A percentile compares a stretch with the other conserved stretches of the same genome.
Conservation (phyloP, 2,797 vertebrate species). For the Poliocrania exsul region DNA sequence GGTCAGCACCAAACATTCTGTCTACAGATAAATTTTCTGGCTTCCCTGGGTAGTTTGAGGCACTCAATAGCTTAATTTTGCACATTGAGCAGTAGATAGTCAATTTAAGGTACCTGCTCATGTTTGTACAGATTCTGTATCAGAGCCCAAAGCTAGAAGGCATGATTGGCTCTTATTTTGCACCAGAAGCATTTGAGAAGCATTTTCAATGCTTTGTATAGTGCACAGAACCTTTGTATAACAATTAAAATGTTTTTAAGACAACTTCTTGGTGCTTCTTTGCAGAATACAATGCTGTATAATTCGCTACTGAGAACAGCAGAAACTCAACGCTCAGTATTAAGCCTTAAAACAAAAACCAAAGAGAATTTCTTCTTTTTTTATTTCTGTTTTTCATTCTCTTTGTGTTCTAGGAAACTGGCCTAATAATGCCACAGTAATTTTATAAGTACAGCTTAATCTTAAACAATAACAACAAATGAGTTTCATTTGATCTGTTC, state of each 20-base stretch:
- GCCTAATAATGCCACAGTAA: conserved; percentile 50
- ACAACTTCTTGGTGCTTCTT: not conserved
- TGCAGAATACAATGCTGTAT: not conserved
- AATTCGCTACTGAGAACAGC: not conserved
- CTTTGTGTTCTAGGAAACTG: conserved; percentile 48
- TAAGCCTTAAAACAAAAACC: conserved; percentile 5
- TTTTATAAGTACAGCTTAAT: conserved; percentile 71
- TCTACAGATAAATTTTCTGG: not conserved
- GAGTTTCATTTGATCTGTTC: conserved; percentile 72
- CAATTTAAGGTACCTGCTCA: not conserved
- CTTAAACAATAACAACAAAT: conserved; percentile 74
- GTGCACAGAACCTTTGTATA: not conserved
- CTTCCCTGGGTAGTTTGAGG: not conserved
- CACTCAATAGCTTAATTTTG: not conserved
- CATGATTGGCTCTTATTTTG: not conserved
- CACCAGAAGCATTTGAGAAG: not conserved
- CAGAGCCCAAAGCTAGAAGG: not conserved
- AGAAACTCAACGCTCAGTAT: conserved; percentile 2
- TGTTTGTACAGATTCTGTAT: not conserved
- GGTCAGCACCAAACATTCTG: not conserved
- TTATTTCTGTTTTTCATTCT: conserved; percentile 5
- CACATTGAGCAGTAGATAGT: not conserved
- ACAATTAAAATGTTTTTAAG: not conserved
- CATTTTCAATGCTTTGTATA: not conserved
- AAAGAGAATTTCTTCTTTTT: conserved; percentile 4